A percentile compares a stretch with the other conserved stretches of the same genome.
These are phyloP conservation scores for Hesperophylax magnus DNA, from an alignment of 1,140 invertebrate genomes.

Conservation along the genomic window DNA sequence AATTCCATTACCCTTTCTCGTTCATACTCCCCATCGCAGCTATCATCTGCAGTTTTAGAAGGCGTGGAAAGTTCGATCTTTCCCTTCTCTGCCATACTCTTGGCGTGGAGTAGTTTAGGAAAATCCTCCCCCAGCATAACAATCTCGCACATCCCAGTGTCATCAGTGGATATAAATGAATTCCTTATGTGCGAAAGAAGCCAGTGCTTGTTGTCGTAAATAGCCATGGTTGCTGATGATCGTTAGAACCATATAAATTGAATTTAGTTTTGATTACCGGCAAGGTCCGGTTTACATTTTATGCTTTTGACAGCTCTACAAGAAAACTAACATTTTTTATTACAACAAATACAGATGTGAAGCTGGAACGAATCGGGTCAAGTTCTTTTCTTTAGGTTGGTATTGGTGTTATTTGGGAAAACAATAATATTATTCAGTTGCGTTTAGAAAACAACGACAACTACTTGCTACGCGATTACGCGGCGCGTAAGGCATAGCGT, in stretches of 20 bases:
- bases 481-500: no score
- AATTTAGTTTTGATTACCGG: neutral
- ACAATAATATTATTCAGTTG: no score
- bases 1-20: constrained; percentile 70
- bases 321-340: neutral
- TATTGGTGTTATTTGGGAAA: no score
- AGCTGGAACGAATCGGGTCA: neutral
- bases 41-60: constrained; percentile 60
- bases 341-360: constrained; percentile 32
- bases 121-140: constrained; percentile 85
- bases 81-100: constrained; percentile 63
- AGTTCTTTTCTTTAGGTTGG: no score
- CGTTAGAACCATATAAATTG: neutral
- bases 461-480: no score
- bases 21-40: constrained; percentile 72
- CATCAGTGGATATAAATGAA: constrained; percentile 96
- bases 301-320: constrained; percentile 1
- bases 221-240: constrained; percentile 78
- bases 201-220: constrained; percentile 94
- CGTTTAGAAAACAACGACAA: no score
- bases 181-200: constrained; percentile 92
- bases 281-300: neutral
- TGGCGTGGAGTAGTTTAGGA: constrained; percentile 75
- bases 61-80: constrained; percentile 75
- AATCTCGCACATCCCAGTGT: constrained; percentile 86